A percentile compares a stretch with the other conserved stretches of the same genome.
These are phyloP conservation scores for Drosophila subobscura DNA, from an alignment of 1,140 invertebrate genomes.

Conservation along the genomic window DNA sequence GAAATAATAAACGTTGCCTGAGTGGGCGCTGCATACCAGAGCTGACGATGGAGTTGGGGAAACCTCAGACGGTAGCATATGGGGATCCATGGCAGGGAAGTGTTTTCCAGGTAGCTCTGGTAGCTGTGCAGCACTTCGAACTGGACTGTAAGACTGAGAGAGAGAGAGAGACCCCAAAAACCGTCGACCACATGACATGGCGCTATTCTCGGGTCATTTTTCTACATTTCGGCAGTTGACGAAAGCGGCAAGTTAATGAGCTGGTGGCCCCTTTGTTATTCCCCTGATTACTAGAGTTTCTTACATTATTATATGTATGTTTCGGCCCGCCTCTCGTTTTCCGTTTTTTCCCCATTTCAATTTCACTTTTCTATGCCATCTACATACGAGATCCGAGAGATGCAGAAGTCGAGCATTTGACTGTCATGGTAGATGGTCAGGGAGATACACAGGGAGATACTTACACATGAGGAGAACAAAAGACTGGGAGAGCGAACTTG, in stretches of 20 bases:
- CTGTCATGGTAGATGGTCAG: slow-evolving; percentile 56
- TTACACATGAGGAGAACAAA: slow-evolving; percentile 52
- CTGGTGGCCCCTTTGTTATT: slow-evolving; percentile 67
- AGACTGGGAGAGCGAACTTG: slow-evolving; percentile 62
- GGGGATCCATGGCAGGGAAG: slow-evolving; percentile 9
- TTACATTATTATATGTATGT: slow-evolving; percentile 52
- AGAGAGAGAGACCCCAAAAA: neutral
- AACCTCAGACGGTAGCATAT: slow-evolving; percentile 19
- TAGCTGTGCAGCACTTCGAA: slow-evolving; percentile 42
- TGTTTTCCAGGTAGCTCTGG: slow-evolving; percentile 30
- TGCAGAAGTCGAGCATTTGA: slow-evolving; percentile 43
- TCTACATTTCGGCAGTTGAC: slow-evolving; percentile 69
- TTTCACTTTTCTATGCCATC: slow-evolving; percentile 66
- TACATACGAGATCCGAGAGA: neutral
- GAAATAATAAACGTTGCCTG: slow-evolving; percentile 45
- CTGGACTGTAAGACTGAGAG: slow-evolving; percentile 25
- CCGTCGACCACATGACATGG: slow-evolving; percentile 61
- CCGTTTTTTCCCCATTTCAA: slow-evolving; percentile 46
- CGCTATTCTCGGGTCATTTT: slow-evolving; percentile 51
- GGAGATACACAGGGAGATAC: too few species aligned
- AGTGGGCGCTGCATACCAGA: slow-evolving; percentile 67
- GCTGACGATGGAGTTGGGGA: slow-evolving; percentile 19
- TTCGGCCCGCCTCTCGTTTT: slow-evolving; percentile 8
- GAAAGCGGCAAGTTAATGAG: slow-evolving; percentile 80
- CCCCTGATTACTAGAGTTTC: slow-evolving; percentile 68